Conservation (phyloP, 2,113 vertebrate species). For the Orientallactaga bullata region DNA sequence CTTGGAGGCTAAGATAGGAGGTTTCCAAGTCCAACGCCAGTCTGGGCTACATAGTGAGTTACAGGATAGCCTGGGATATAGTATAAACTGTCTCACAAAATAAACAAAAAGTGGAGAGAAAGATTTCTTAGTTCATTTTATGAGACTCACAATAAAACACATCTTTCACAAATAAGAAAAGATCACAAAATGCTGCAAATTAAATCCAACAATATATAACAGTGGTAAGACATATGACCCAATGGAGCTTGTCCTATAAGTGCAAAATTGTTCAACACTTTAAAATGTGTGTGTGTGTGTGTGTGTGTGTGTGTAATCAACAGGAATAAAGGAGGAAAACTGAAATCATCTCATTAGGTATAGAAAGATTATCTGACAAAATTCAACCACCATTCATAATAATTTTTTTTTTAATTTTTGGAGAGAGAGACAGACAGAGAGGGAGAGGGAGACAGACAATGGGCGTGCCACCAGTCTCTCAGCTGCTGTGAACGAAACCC, state of each 20-base stretch:
- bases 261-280: conserved; percentile 18
- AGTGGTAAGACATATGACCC: neutral
- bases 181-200: neutral
- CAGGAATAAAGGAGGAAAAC: neutral
- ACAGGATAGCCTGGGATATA: no score
- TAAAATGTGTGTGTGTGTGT: neutral
- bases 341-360: neutral
- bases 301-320: no score
- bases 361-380: conserved; percentile 37
- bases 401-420: no score
- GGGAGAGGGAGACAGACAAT: no score
- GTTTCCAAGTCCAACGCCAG: no score
- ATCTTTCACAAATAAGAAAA: neutral
- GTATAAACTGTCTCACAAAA: no score
- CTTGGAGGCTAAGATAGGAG: no score
- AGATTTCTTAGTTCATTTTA: neutral
- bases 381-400: neutral
- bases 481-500: no score
- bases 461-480: no score
- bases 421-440: no score
- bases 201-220: conserved; percentile 10
- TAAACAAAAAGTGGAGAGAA: neutral
- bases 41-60: no score
- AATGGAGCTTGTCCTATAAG: neutral
- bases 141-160: neutral